Evolutionary conservation across 2,113 vertebrate species (phyloP), one percentile per base, ranked within the genome.

Genomic region (Dryoscopus gambensis): DNA sequence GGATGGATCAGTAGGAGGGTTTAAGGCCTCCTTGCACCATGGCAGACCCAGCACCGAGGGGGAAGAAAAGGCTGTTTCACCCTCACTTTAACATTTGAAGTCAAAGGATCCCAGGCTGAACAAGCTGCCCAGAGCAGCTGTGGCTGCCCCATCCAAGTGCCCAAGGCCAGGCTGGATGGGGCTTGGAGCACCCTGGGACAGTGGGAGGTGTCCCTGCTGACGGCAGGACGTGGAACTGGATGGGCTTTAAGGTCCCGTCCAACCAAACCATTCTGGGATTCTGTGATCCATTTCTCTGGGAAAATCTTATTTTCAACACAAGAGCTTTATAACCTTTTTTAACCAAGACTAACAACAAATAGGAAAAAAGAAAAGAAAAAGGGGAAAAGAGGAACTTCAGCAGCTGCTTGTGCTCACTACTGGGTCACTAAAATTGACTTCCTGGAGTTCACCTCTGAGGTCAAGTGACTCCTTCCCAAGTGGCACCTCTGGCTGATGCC

Each of bases 361-460:
- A 22, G 10, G 6, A 4, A 6, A 15, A 35, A 14, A 7, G 2
- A 4, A 8, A 11, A 37, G 13, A 24, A 30, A 7, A 0, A 3
- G 6, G 10, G 18, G 15, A 0, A 7, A 40, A 31, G 2, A 25
- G 23, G 28, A 65, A 65, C 7, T 16, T 49, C 28, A 19, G 18
- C 7, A 71, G 53, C 77, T 55, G 39, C 33, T 42, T 11, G 0
- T 53, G 33, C 44, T 63, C 39, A 27, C 28, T 40, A 3, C 1
- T 14, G 8, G 5, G 20, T 47, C 69, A n/a, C 55, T 27, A 21
- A 37, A 56, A 23, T 5, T 28, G 22, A 3, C 28, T 35, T 24
- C 22, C 56, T 47, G 53, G 28, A 46, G 47, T 19, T 68, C 60
- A 44, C 30, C 49, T 35, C 56, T 5, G 35, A 15, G n/a, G 30